Conservation (phyloP, 53 echinoderm and acorn worm genomes). For the Holothuria leucospilota region DNA sequence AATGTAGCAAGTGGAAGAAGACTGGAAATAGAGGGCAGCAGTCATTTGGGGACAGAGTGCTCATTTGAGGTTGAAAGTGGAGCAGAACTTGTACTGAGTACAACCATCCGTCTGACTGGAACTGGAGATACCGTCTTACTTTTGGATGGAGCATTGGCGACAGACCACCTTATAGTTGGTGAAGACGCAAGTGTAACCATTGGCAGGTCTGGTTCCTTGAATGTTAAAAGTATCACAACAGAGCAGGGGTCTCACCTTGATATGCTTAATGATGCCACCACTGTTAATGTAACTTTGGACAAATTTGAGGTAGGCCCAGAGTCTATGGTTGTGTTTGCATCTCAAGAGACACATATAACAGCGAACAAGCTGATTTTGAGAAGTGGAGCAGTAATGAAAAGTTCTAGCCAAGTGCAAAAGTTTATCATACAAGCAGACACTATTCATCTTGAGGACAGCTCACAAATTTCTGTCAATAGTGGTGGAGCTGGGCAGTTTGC, state of each 20-base stretch:
- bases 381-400: constrained; percentile 8
- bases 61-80: constrained; percentile 67
- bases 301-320: constrained; percentile 35
- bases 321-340: constrained; percentile 34
- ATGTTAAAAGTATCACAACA: neutral
- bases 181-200: constrained; percentile 23
- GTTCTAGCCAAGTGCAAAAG: constrained; percentile 24
- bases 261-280: neutral
- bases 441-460: constrained; percentile 48
- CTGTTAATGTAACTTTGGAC: constrained; percentile 31
- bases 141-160: constrained; percentile 66
- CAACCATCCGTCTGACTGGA: constrained; percentile 56
- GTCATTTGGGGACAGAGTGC: constrained; percentile 63
- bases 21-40: constrained; percentile 33
- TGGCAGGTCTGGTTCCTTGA: constrained; percentile 1
- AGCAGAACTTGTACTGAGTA: constrained; percentile 37
- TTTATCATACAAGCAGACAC: constrained; percentile 38
- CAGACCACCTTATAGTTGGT: constrained; percentile 52
- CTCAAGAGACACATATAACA: neutral
- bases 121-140: constrained; percentile 39
- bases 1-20: constrained; percentile 36
- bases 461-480: constrained; percentile 59
- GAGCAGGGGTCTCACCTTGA: neutral
- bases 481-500: constrained; percentile 58
- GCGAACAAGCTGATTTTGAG: constrained; percentile 15